A percentile compares a stretch with the other conserved stretches of the same genome.
Evolutionary conservation across 64 coral and sea anemone species (phyloP).

Genomic region (Porites lutea): DNA sequence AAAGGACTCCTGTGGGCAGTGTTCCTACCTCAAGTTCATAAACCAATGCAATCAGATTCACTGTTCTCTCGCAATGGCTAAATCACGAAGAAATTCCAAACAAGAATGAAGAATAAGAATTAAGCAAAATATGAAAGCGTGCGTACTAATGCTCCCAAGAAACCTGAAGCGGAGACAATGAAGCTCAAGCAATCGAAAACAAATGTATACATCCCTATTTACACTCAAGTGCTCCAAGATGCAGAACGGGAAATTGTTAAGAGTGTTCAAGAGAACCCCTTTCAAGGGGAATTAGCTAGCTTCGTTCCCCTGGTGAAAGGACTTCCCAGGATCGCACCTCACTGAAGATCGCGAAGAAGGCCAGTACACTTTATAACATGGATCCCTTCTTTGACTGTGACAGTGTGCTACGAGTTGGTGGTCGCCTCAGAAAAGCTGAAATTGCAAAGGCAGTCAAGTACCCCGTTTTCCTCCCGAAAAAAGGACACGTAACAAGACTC

Average conservation of each 20-base stretch:
- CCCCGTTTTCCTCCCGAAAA: neutral
- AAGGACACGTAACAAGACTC: neutral
- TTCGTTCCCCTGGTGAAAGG: neutral
- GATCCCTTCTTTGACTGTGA: neutral
- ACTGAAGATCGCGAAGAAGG: neutral
- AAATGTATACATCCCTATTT: neutral
- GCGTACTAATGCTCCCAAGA: neutral
- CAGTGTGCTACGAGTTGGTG: neutral
- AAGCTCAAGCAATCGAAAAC: neutral
- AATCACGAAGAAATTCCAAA: neutral
- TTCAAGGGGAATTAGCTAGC: neutral
- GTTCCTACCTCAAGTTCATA: too few relatives aligned
- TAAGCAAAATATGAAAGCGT: neutral
- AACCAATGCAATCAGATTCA: too few relatives aligned
- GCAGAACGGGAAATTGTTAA: neutral
- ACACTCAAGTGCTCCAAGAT: neutral
- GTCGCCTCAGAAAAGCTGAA: neutral
- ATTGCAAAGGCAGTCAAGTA: neutral
- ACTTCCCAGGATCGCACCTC: neutral
- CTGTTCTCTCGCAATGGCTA: too few relatives aligned
- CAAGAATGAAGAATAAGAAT: neutral
- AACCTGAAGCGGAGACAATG: neutral
- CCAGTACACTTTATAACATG: neutral
- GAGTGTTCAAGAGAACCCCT: conserved; percentile 12
- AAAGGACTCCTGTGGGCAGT: too few relatives aligned